These are phyloP conservation scores for Drosophila sucinea DNA, from an alignment of 1,140 invertebrate species.

Conservation along the genomic window DNA sequence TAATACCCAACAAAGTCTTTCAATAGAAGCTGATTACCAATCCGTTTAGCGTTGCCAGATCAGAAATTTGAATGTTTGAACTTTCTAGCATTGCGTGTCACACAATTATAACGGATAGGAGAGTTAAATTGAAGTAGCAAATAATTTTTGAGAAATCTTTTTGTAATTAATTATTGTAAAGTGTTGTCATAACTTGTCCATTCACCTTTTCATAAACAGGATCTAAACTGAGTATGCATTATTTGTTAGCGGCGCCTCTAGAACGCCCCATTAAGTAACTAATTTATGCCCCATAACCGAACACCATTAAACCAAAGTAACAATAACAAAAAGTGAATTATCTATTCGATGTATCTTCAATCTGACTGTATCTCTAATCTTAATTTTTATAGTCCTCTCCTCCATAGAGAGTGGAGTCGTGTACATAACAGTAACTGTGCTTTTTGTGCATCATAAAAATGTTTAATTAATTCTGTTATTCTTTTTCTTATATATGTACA, in stretches of 20 bases:
- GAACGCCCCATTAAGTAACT: conserved; percentile 30
- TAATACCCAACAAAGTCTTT: too few relatives aligned
- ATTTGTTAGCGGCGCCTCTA: conserved; percentile 32
- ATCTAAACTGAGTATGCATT: conserved; percentile 31
- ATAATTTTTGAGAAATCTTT: background rate
- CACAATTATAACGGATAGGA: background rate
- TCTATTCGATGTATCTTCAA: conserved; percentile 35
- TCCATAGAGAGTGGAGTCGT: conserved; percentile 3
- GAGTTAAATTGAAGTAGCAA: too few relatives aligned
- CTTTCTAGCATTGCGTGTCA: too few relatives aligned
- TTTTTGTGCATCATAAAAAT: conserved; percentile 53
- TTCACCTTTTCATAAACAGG: conserved; percentile 33
- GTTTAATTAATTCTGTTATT: conserved; percentile 47
- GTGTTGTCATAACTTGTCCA: background rate
- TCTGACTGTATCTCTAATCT: conserved; percentile 34
- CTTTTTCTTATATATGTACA: conserved; percentile 17
- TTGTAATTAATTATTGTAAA: background rate
- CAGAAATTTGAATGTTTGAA: too few relatives aligned
- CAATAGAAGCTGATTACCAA: too few relatives aligned
- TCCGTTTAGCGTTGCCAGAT: too few relatives aligned
- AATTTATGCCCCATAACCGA: conserved; percentile 48
- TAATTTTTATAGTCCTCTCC: conserved; percentile 34
- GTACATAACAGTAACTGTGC: conserved; percentile 37
- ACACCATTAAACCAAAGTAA: conserved; percentile 31
- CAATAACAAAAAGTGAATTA: background rate